These are phyloP conservation scores for Gambelia wislizenii DNA, from an alignment of 2,797 vertebrate species.

Conservation along the genomic window DNA sequence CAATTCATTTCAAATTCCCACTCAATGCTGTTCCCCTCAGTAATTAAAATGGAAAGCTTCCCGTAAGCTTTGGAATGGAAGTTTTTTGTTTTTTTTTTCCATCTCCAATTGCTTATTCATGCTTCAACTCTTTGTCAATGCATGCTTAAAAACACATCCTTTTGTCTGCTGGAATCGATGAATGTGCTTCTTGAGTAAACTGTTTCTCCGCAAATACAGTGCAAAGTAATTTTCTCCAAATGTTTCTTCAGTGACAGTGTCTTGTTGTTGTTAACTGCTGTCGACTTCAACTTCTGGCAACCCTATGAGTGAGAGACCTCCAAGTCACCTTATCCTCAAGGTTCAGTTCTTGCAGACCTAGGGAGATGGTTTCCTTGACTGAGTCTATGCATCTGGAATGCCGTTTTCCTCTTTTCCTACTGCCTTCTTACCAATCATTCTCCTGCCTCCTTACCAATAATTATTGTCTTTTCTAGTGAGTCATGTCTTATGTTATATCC, in stretches of 20 bases:
- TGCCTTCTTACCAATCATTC: no score
- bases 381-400: no score
- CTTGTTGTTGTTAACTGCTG: no score
- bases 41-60: conserved; percentile 37
- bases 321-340: no score
- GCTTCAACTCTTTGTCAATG: conserved; percentile 33
- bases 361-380: no score
- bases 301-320: no score
- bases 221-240: background rate
- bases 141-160: conserved; percentile 30
- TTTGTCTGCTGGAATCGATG: conserved; percentile 26
- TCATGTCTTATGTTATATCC: no score
- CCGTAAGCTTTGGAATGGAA: conserved; percentile 1
- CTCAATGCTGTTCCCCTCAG: conserved; percentile 10
- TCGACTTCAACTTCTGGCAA: no score
- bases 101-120: conserved; percentile 38
- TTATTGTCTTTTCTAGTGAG: no score
- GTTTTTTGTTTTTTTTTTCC: conserved; percentile 12
- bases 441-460: no score
- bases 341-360: no score
- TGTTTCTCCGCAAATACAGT: conserved; percentile 4
- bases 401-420: no score
- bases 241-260: background rate
- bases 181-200: conserved; percentile 11
- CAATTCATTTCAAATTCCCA: conserved; percentile 17